These are phyloP conservation scores for Clarias macrocephalus DNA, from an alignment of 2,113 vertebrate species.

Conservation along the genomic window DNA sequence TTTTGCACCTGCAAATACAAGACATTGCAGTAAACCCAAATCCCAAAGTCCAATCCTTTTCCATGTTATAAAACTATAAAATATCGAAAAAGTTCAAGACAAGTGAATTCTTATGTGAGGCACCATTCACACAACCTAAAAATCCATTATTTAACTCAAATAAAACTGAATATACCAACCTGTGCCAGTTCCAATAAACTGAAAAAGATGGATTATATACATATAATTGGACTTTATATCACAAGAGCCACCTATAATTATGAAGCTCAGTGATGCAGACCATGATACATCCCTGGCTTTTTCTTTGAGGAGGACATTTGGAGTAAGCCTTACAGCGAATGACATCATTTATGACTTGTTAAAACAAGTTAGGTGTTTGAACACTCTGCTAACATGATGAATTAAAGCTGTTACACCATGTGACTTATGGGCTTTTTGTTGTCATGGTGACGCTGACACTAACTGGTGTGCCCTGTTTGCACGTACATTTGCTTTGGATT, in stretches of 20 bases:
- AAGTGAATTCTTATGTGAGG: background rate
- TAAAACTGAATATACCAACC: background rate
- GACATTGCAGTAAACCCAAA: background rate
- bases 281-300: background rate
- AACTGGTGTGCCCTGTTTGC: background rate
- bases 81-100: background rate
- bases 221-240: background rate
- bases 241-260: background rate
- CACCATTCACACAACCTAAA: background rate
- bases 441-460: conserved; percentile 2
- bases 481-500: background rate
- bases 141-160: background rate
- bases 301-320: background rate
- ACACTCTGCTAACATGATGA: background rate
- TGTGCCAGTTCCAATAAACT: background rate
- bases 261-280: background rate
- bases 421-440: conserved; percentile 2
- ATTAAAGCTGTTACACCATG: background rate
- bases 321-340: background rate
- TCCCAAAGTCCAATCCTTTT: background rate
- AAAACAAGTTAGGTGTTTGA: conserved; percentile 1
- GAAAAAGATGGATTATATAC: background rate
- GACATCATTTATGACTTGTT: conserved; percentile 16
- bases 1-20: background rate
- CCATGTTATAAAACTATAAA: background rate